These are phyloP conservation scores for Eilema griseolum DNA, from an alignment of 2,888 invertebrate genomes.

Conservation along the genomic window DNA sequence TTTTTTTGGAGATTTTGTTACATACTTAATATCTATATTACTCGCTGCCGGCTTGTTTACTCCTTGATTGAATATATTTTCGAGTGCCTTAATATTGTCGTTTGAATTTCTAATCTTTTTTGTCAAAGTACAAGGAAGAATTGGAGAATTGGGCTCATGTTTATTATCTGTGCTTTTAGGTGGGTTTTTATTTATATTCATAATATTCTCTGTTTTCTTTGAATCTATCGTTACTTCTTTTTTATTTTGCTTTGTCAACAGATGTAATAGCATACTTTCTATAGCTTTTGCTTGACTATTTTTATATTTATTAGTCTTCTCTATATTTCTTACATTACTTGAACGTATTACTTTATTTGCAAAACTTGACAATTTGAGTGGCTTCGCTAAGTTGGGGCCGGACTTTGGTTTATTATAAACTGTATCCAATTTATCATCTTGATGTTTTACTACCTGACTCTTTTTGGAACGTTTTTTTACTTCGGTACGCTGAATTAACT, in stretches of 20 bases:
- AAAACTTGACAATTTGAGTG: neutral
- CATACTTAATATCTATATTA: neutral
- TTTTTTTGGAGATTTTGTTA: neutral
- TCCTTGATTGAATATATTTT: neutral
- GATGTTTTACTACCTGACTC: neutral
- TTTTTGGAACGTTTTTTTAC: constrained; percentile 10
- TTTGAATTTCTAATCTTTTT: constrained; percentile 30
- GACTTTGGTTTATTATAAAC: neutral
- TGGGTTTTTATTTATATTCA: constrained; percentile 5
- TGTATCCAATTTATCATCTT: neutral
- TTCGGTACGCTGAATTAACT: constrained; percentile 17
- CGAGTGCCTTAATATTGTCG: neutral
- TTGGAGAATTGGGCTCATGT: constrained; percentile 34
- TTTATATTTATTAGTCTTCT: constrained; percentile 17
- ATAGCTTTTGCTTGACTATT: constrained; percentile 16
- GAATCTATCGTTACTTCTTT: constrained; percentile 9
- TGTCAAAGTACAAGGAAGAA: constrained; percentile 28
- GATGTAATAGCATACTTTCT: neutral
- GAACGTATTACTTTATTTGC: neutral
- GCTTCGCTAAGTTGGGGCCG: neutral
- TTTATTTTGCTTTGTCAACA: neutral
- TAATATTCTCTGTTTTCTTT: neutral
- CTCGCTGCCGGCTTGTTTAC: neutral
- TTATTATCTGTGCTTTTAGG: constrained; percentile 15
- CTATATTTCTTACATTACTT: constrained; percentile 28